Evolutionary conservation across 2,113 vertebrate species (phyloP).

Genomic region (Prionailurus viverrinus): DNA sequence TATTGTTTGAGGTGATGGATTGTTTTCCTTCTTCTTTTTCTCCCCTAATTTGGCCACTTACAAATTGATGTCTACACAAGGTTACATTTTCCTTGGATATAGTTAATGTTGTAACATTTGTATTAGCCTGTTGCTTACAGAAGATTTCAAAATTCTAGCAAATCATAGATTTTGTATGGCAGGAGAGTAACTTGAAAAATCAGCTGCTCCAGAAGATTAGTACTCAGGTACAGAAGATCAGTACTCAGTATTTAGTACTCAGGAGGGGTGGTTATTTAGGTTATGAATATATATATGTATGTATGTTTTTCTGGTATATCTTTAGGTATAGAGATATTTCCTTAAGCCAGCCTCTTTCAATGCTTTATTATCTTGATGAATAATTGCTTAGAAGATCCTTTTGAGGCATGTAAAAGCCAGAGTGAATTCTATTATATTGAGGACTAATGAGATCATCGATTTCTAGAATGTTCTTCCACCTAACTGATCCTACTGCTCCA

Average conservation of each 20-base stretch:
- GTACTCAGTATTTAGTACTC: background rate
- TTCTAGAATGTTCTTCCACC: slow-evolving; percentile 35
- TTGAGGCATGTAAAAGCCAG: slow-evolving; percentile 41
- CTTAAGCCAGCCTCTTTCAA: slow-evolving; percentile 12
- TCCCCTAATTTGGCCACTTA: slow-evolving; percentile 6
- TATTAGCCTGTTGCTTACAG: slow-evolving; percentile 50
- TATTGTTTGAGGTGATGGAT: background rate
- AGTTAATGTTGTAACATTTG: slow-evolving; percentile 46
- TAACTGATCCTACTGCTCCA: background rate
- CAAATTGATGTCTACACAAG: slow-evolving; percentile 27
- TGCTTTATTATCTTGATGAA: slow-evolving; percentile 43
- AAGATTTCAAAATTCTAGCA: slow-evolving; percentile 42
- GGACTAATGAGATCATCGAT: slow-evolving; percentile 17
- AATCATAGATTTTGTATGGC: slow-evolving; percentile 30
- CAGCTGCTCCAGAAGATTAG: slow-evolving; percentile 40
- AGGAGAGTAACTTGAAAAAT: slow-evolving; percentile 63
- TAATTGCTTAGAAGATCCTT: slow-evolving; percentile 45
- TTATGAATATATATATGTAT: background rate
- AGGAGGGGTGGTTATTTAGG: background rate
- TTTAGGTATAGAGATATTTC: slow-evolving; percentile 18
- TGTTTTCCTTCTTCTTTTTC: slow-evolving; percentile 25
- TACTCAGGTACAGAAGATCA: background rate
- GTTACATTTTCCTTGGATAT: slow-evolving; percentile 9
- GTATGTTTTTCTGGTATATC: slow-evolving; percentile 40
- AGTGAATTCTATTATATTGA: background rate